Conservation (phyloP, 2,888 invertebrate species). For the Anthophora plumipes region DNA sequence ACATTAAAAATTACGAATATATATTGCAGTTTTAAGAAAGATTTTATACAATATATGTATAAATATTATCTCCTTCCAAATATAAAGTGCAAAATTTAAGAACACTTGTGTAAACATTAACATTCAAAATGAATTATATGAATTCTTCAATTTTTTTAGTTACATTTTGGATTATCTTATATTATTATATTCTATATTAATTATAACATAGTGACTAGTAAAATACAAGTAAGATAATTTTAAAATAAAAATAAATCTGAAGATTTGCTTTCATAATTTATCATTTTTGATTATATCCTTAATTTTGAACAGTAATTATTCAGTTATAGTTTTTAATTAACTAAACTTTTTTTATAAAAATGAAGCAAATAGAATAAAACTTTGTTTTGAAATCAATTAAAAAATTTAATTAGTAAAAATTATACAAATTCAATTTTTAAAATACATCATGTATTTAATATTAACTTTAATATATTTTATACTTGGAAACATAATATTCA, state of each 20-base stretch:
- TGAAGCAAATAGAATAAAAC: background rate
- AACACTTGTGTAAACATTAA: constrained; percentile 61
- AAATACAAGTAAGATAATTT: too few relatives aligned
- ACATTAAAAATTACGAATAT: background rate
- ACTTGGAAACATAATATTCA: background rate
- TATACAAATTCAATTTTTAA: too few relatives aligned
- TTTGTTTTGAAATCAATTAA: too few relatives aligned
- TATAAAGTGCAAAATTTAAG: constrained; percentile 2
- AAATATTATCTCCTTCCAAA: constrained; percentile 29
- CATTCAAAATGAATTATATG: constrained; percentile 40
- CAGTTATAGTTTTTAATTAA: background rate
- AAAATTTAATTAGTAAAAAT: too few relatives aligned
- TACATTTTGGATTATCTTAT: background rate
- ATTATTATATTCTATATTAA: constrained; percentile 10
- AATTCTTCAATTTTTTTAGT: background rate
- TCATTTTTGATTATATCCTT: too few relatives aligned
- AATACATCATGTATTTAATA: background rate
- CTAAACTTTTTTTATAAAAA: background rate
- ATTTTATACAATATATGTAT: constrained; percentile 10
- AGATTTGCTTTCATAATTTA: too few relatives aligned
- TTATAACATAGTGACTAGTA: background rate
- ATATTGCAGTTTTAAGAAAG: constrained; percentile 23
- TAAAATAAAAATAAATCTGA: too few relatives aligned
- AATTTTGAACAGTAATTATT: background rate
- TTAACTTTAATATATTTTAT: background rate